Evolutionary conservation across 2,888 invertebrate genomes (phyloP), one percentile per base, ranked within the genome.

Genomic region (Eupithecia pulchellata): DNA sequence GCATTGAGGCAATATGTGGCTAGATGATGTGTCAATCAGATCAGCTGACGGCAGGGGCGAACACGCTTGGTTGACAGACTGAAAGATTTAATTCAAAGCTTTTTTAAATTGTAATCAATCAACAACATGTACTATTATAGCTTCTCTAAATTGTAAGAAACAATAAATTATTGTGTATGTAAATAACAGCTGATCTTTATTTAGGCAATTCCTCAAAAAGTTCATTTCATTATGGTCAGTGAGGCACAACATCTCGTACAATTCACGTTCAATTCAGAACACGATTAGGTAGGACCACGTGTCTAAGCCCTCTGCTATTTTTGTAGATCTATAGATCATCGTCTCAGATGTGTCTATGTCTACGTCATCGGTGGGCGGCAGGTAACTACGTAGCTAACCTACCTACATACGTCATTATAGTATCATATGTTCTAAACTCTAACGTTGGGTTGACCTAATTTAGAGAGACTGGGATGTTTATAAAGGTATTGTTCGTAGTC

Each of bases 151-250:
- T 93, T 93, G 91, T 94, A 94, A 94, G 93, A 90, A 93, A 93
- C 93, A 94, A 94, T 94, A 94, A 94, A 94, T 94, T 94, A 94
- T 94, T 94, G 94, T 93, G 93, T 93, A 93, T 94, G 94, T 94
- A 94, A 92, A 94, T 94, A 93, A 91, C 81, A 86, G 82, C 82
- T 89, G 93, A 91, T 88, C 90, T 93, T 93, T 93, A 93, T 94
- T 93, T 89, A 92, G 92, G 93, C 20, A 83, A 79, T 86, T 89
- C 91, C 92, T 88, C 80, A 82, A 77, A 58, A 69, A 34, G 27
- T 25, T 36, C 27, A 64, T 4, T 52, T 52, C 52, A 52, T 63
- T 66, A 36, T 29, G 47, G 66, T 69, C 34, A 60, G 62, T 63
- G 47, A 57, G 29, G 42, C 25, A 61, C 63, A 62, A 42, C 47